Percentiles rank a stretch among this genome's conserved stretches.
Conservation (phyloP, 1,140 invertebrate genomes). For the Papilio dardanus region DNA sequence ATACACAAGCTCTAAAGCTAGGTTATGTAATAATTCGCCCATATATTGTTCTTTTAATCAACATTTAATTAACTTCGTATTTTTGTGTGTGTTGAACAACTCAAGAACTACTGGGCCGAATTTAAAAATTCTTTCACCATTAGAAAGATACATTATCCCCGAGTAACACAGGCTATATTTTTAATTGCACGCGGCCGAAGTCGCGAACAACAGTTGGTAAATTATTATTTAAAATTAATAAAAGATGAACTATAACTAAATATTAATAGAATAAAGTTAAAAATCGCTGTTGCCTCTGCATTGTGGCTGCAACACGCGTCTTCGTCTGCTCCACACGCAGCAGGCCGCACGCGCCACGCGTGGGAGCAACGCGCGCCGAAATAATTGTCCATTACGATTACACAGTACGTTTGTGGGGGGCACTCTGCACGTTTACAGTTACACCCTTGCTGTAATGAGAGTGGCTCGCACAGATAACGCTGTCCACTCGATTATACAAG, state of each 20-base stretch:
- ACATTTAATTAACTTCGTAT: too few species aligned
- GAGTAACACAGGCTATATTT: too few species aligned
- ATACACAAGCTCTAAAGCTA: too few species aligned
- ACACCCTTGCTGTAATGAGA: conserved; percentile 14
- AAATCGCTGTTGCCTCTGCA: conserved; percentile 37
- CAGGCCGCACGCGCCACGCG: conserved; percentile 74
- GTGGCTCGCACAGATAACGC: conserved; percentile 13
- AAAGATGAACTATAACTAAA: not conserved
- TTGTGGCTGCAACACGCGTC: conserved; percentile 59
- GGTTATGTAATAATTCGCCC: too few species aligned
- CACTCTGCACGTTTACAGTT: conserved; percentile 3
- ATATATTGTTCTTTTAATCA: too few species aligned
- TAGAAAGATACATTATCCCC: too few species aligned
- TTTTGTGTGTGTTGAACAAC: too few species aligned
- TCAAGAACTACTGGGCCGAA: too few species aligned
- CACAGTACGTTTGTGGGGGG: conserved; percentile 43
- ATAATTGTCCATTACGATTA: conserved; percentile 78
- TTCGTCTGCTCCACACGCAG: conserved; percentile 54
- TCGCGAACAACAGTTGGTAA: too few species aligned
- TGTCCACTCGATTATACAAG: not conserved
- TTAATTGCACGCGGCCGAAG: too few species aligned
- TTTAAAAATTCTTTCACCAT: too few species aligned
- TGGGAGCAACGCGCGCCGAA: conserved; percentile 75
- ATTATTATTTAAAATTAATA: too few species aligned
- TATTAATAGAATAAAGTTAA: not conserved